Evolutionary conservation across 2,797 vertebrate genomes (phyloP).

Genomic region (Galagoides demidoff): DNA sequence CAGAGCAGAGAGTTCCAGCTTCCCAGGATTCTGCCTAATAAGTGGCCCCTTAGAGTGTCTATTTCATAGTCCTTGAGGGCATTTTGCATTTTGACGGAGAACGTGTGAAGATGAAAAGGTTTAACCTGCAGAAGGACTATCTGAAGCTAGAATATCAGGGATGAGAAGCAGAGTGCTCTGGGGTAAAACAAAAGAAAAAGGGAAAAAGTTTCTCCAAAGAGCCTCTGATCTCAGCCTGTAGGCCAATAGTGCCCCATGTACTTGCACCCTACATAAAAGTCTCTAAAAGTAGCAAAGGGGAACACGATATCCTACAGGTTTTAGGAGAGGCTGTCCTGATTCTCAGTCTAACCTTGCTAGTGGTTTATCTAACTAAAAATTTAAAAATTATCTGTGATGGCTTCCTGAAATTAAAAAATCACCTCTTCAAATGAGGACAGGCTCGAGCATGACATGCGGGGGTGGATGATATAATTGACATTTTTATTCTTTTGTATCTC

Average conservation of each 20-base stretch:
- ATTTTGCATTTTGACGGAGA: constrained; percentile 71
- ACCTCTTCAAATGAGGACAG: neutral
- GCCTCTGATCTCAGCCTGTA: neutral
- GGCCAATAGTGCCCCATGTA: neutral
- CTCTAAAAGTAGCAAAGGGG: neutral
- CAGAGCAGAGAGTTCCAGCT: neutral
- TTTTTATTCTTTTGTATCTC: neutral
- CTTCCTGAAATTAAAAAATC: neutral
- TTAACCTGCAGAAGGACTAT: constrained; percentile 24
- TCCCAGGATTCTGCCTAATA: constrained; percentile 51
- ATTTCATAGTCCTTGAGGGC: neutral
- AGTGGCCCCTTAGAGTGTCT: constrained; percentile 15
- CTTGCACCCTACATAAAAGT: neutral
- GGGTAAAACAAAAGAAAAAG: constrained; percentile 37
- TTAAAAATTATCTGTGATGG: neutral
- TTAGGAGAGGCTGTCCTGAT: neutral
- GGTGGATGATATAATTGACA: neutral
- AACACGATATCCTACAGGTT: neutral
- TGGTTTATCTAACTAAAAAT: neutral
- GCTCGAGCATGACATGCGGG: neutral
- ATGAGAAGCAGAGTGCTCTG: neutral
- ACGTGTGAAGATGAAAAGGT: constrained; percentile 52
- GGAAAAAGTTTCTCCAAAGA: neutral
- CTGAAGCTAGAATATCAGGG: constrained; percentile 18
- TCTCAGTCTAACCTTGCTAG: neutral